Evolutionary conservation across 2,113 vertebrate genomes (phyloP).

Genomic region (Gymnorhina tibicen): DNA sequence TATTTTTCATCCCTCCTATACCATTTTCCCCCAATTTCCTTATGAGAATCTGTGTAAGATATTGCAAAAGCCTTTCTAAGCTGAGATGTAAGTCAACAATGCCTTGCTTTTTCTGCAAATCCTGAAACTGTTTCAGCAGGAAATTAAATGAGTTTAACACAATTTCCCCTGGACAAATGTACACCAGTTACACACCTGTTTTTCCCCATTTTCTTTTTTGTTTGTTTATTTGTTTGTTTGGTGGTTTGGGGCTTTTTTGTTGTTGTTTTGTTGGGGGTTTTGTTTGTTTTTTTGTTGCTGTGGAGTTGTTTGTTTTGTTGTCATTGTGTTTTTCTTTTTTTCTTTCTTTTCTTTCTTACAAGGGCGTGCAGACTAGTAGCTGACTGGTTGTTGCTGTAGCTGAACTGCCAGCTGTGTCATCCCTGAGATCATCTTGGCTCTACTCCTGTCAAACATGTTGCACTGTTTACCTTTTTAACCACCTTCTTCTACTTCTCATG

Average conservation of each 20-base stretch:
- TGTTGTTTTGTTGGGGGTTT: no score
- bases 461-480: not conserved
- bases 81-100: not conserved
- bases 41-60: not conserved
- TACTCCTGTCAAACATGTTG: not conserved
- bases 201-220: accelerated
- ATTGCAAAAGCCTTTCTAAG: not conserved
- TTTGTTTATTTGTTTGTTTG: not conserved
- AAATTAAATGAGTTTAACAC: not conserved
- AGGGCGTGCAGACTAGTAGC: accelerated
- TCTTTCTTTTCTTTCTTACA: not conserved
- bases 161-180: not conserved
- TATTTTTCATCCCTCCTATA: not conserved
- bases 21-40: not conserved
- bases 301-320: not conserved
- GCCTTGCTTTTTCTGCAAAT: not conserved
- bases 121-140: not conserved
- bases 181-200: not conserved
- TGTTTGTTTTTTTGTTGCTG: not conserved
- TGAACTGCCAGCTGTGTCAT: not conserved
- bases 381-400: not conserved
- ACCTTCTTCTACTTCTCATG: not conserved
- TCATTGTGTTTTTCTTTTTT: not conserved
- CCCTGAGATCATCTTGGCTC: not conserved
- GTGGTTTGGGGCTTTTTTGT: accelerated